Conservation (phyloP, 2,113 vertebrate species). For the Rutilus rutilus region DNA sequence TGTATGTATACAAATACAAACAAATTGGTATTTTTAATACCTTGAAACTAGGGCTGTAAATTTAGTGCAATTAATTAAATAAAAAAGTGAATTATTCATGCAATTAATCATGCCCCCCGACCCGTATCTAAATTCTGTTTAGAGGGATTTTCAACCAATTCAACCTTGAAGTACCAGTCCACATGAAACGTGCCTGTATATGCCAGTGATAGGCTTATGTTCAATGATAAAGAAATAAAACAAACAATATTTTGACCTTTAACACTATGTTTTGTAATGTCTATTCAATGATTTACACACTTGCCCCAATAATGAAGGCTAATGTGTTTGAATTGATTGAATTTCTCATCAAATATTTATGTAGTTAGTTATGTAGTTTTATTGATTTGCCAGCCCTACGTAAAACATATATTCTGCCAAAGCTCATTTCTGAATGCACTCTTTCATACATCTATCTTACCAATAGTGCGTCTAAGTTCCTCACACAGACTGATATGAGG, state of each 20-base stretch:
- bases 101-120: neutral
- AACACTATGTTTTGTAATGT: neutral
- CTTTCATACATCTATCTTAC: conserved; percentile 70
- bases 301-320: no score
- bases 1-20: neutral
- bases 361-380: neutral
- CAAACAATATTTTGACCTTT: neutral
- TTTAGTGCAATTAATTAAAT: neutral
- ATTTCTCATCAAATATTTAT: no score
- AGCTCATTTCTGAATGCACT: no score
- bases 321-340: no score
- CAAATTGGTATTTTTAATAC: neutral
- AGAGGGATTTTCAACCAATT: neutral
- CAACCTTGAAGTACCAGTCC: neutral
- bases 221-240: neutral
- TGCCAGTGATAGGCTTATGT: neutral
- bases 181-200: neutral
- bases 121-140: neutral
- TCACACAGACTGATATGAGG: conserved; percentile 86
- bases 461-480: conserved; percentile 80
- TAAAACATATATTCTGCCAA: neutral
- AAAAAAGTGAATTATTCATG: neutral
- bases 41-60: neutral
- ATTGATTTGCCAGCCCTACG: neutral
- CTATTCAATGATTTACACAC: no score